Percentiles rank a stretch among this genome's conserved stretches.
Conservation (phyloP, 2,113 vertebrate genomes). For the Nothocercus nigrocapillus region DNA sequence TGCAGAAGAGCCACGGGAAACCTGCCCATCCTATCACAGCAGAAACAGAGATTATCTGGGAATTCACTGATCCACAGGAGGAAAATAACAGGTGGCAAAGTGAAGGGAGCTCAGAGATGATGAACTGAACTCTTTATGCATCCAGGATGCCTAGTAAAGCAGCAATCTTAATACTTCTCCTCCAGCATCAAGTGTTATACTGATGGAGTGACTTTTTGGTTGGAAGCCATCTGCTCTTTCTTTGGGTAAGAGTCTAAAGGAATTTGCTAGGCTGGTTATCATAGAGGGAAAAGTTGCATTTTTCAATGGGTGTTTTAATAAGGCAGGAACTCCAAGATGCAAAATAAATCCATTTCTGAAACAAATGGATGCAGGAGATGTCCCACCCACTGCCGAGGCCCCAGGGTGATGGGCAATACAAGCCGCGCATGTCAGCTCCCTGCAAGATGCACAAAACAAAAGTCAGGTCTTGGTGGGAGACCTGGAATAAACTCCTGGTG, state of each 20-base stretch:
- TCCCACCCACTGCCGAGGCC: neutral
- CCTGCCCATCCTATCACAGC: neutral
- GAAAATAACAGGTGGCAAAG: conserved; percentile 58
- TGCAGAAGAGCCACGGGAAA: neutral
- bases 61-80: neutral
- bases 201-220: conserved; percentile 60
- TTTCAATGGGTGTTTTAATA: neutral
- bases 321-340: neutral
- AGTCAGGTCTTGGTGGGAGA: neutral
- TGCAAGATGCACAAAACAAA: neutral
- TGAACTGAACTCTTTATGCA: conserved; percentile 34
- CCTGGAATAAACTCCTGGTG: neutral
- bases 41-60: neutral
- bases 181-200: conserved; percentile 42
- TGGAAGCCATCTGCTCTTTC: conserved; percentile 58
- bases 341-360: neutral
- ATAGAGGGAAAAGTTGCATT: neutral
- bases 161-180: conserved; percentile 20
- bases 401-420: neutral
- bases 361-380: neutral
- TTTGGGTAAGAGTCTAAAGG: neutral
- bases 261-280: conserved; percentile 40
- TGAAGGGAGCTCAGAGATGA: conserved; percentile 44
- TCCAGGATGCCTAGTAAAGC: conserved; percentile 33
- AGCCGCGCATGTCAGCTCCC: neutral